Conservation (phyloP, 2,113 vertebrate species). For the Pantherophis guttatus region DNA sequence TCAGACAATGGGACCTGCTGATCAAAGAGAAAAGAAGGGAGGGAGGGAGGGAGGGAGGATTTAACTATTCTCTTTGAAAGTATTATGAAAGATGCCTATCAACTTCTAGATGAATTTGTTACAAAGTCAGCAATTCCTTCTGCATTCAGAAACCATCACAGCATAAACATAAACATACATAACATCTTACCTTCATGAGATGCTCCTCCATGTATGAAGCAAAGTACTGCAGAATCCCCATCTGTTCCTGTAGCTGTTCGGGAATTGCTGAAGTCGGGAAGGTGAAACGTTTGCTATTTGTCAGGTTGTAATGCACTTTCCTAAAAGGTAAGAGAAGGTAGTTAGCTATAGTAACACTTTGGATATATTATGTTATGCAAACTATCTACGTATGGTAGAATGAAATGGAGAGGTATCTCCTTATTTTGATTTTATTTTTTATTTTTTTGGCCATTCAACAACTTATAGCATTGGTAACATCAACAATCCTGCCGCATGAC, state of each 20-base stretch:
- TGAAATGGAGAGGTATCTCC: neutral
- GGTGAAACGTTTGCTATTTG: conserved; percentile 88
- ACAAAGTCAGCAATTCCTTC: neutral
- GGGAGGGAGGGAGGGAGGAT: neutral
- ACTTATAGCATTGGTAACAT: neutral
- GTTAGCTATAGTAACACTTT: neutral
- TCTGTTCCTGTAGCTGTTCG: conserved; percentile 85
- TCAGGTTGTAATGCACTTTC: conserved; percentile 89
- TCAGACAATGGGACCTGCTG: neutral
- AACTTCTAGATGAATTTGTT: neutral
- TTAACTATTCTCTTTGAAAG: neutral
- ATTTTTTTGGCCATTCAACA: neutral
- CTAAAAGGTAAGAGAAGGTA: conserved; percentile 60
- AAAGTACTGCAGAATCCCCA: conserved; percentile 87
- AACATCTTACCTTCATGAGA: conserved; percentile 86
- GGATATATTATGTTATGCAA: neutral
- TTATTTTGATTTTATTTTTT: neutral
- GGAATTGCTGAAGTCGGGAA: conserved; percentile 82
- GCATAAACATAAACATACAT: neutral
- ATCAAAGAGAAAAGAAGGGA: neutral
- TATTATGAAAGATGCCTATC: neutral
- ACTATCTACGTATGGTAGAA: neutral
- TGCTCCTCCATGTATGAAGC: conserved; percentile 96
- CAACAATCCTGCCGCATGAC: neutral
- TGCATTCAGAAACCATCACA: neutral